Conservation (phyloP, 2,113 vertebrate species). For the Pycnonotus jocosus region DNA sequence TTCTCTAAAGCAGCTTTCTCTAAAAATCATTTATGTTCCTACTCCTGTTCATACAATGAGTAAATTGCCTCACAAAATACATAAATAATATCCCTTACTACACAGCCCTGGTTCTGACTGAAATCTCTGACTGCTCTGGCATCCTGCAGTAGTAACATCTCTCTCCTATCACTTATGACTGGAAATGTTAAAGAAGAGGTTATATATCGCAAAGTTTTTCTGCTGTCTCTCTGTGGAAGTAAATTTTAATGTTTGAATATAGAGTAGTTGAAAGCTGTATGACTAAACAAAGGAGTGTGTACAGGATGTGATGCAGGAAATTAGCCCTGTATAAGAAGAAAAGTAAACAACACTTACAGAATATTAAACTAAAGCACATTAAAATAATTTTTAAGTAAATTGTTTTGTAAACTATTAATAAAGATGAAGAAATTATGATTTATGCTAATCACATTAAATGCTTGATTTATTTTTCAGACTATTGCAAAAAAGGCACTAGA, state of each 20-base stretch:
- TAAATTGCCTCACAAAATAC: background rate
- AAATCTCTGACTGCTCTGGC: background rate
- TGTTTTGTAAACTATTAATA: background rate
- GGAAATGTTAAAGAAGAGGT: background rate
- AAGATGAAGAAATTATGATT: background rate
- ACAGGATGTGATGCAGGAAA: background rate
- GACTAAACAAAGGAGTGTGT: background rate
- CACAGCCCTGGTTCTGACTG: background rate
- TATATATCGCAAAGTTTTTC: background rate
- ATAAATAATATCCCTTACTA: background rate
- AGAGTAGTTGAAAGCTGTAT: background rate
- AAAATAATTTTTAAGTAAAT: background rate
- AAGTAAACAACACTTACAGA: background rate
- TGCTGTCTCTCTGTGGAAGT: background rate
- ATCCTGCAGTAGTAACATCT: background rate
- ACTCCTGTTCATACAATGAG: background rate
- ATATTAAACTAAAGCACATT: background rate
- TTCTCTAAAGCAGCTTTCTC: background rate
- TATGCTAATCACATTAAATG: background rate
- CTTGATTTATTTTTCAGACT: background rate
- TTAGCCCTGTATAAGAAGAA: background rate
- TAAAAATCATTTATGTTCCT: background rate
- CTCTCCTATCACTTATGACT: background rate
- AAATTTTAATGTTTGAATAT: background rate
- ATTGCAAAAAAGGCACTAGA: background rate